Conservation (phyloP, 2,888 invertebrate genomes). For the Cryptops parisi region DNA sequence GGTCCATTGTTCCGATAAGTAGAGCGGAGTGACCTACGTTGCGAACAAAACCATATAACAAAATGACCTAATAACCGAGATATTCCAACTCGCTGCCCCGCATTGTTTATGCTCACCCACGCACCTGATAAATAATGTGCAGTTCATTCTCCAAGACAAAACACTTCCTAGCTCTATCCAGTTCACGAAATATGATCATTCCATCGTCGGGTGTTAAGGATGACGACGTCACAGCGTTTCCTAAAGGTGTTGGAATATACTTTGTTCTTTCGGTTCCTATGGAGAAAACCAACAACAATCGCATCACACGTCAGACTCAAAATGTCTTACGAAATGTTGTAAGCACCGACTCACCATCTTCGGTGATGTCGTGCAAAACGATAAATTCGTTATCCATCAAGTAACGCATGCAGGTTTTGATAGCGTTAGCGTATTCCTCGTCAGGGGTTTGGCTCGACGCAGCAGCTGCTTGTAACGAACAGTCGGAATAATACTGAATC, state of each 20-base stretch:
- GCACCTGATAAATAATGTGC: slow-evolving; percentile 82
- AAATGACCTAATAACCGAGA: background rate
- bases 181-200: slow-evolving; percentile 68
- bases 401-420: slow-evolving; percentile 45
- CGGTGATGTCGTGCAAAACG: background rate
- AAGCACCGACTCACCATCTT: background rate
- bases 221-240: slow-evolving; percentile 80
- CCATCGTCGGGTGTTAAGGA: slow-evolving; percentile 93
- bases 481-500: slow-evolving; percentile 57
- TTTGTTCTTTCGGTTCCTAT: slow-evolving; percentile 15
- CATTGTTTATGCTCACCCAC: slow-evolving; percentile 6
- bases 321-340: too few species aligned
- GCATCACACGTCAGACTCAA: too few species aligned
- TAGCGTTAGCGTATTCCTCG: slow-evolving; percentile 29
- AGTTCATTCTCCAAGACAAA: slow-evolving; percentile 88
- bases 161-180: slow-evolving; percentile 75
- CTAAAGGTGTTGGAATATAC: slow-evolving; percentile 50
- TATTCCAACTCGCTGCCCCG: too few species aligned
- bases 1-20: slow-evolving; percentile 61
- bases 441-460: slow-evolving; percentile 19
- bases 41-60: slow-evolving; percentile 1
- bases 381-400: slow-evolving; percentile 68
- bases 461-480: slow-evolving; percentile 50
- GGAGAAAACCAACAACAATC: too few species aligned
- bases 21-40: slow-evolving; percentile 63